A percentile compares a stretch with the other conserved stretches of the same genome.
Evolutionary conservation across 1,140 invertebrate species (phyloP).

Genomic region (Scaptomyza hsui): DNA sequence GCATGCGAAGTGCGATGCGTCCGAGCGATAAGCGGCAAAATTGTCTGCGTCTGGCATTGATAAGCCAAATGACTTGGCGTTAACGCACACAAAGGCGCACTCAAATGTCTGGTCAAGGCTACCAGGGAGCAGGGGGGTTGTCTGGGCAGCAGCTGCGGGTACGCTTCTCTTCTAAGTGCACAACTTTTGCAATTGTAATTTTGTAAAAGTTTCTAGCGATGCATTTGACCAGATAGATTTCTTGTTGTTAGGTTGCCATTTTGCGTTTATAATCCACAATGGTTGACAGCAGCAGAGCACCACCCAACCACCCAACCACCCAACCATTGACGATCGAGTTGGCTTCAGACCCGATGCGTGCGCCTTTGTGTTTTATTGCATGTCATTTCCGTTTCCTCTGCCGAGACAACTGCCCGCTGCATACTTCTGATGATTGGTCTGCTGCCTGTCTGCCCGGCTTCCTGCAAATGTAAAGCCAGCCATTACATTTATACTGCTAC

Average conservation of each 20-base stretch:
- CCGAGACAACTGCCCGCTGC: conserved; percentile 30
- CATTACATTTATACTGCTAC: conserved; percentile 69
- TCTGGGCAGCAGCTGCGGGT: conserved; percentile 35
- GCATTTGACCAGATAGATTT: conserved; percentile 76
- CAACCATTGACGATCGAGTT: background rate
- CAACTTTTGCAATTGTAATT: conserved; percentile 80
- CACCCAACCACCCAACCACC: background rate
- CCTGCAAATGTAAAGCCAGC: conserved; percentile 59
- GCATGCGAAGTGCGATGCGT: conserved; percentile 59
- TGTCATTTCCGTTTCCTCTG: conserved; percentile 81
- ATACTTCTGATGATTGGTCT: conserved; percentile 81
- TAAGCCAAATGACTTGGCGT: conserved; percentile 81
- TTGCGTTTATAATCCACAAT: conserved; percentile 73
- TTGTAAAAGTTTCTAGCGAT: conserved; percentile 67
- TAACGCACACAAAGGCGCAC: conserved; percentile 67
- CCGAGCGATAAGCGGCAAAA: conserved; percentile 65
- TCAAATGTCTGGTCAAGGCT: conserved; percentile 11
- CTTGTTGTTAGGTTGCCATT: conserved; percentile 74
- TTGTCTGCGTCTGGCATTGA: conserved; percentile 81
- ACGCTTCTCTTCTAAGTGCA: conserved; percentile 26
- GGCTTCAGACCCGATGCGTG: conserved; percentile 37
- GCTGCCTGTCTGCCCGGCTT: conserved; percentile 60
- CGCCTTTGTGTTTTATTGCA: conserved; percentile 83
- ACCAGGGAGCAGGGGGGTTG: background rate
- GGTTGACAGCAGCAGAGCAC: conserved; percentile 8